phyloP scores from a whole-genome alignment of 2,797 vertebrate genomes.

The Malacoraja senta region DNA sequence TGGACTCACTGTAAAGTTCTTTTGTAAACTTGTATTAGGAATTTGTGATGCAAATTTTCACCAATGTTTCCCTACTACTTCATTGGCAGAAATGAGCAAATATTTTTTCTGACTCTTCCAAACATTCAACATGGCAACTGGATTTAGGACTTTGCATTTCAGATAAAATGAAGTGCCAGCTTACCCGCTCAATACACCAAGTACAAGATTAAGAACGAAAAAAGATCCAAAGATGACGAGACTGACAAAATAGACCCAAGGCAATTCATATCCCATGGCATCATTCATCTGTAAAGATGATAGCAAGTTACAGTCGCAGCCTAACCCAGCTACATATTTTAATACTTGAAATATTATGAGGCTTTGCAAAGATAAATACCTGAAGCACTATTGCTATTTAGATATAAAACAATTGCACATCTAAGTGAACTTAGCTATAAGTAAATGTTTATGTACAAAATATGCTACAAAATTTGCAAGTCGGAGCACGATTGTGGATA shows the following conservation, averaged over 20 bases:
- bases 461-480: not conserved
- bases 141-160: constrained; percentile 65
- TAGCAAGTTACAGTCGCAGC: constrained; percentile 53
- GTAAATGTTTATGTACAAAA: not conserved
- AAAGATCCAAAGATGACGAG: constrained; percentile 99
- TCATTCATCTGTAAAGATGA: constrained; percentile 93
- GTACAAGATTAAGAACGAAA: constrained; percentile 99
- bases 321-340: not conserved
- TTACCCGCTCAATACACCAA: constrained; percentile 99
- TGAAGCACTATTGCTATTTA: not conserved
- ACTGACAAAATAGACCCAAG: constrained; percentile 99
- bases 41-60: not conserved
- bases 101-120: not conserved
- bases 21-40: not conserved
- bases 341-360: not conserved
- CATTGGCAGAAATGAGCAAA: not conserved
- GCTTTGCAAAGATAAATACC: not conserved
- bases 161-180: constrained; percentile 69
- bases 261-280: constrained; percentile 99
- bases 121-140: constrained; percentile 56
- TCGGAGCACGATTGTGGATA: not conserved
- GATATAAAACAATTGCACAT: not conserved
- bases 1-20: not conserved
- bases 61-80: not conserved
- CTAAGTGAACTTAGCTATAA: not conserved